A percentile compares a stretch with the other conserved stretches of the same genome.
Evolutionary conservation across 2,888 invertebrate species (phyloP).

Genomic region (Metallyticus violacea): DNA sequence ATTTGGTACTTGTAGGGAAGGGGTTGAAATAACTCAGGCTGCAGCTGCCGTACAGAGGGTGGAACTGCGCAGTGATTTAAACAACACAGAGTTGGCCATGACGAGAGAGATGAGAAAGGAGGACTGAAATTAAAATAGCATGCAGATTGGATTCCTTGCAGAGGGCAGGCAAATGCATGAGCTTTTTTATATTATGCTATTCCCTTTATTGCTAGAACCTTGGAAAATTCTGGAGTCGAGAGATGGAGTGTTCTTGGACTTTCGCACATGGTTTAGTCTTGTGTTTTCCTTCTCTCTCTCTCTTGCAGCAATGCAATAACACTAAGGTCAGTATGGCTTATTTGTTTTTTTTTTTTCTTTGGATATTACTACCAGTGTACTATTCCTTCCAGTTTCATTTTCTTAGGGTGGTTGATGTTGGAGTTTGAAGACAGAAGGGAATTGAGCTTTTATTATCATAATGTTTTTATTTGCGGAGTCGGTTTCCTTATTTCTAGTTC

Average conservation of each 20-base stretch:
- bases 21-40: not conserved
- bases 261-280: too few species aligned
- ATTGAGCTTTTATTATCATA: not conserved
- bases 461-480: not conserved
- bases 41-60: not conserved
- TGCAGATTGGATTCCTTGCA: conserved; percentile 27
- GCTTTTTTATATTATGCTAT: not conserved
- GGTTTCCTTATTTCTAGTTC: not conserved
- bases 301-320: not conserved
- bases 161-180: not conserved
- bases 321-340: not conserved
- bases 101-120: not conserved
- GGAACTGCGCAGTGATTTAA: not conserved
- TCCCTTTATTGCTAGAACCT: not conserved
- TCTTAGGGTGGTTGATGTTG: not conserved
- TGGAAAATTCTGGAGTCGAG: not conserved
- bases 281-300: not conserved
- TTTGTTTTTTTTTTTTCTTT: not conserved
- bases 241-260: not conserved
- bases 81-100: not conserved
- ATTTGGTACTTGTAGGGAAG: not conserved
- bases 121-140: conserved; percentile 28
- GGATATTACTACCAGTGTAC: not conserved
- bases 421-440: not conserved
- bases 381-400: not conserved